phyloP scores from a whole-genome alignment of 2,888 invertebrate genomes.

The Scaptomyza cyrtandrae region DNA sequence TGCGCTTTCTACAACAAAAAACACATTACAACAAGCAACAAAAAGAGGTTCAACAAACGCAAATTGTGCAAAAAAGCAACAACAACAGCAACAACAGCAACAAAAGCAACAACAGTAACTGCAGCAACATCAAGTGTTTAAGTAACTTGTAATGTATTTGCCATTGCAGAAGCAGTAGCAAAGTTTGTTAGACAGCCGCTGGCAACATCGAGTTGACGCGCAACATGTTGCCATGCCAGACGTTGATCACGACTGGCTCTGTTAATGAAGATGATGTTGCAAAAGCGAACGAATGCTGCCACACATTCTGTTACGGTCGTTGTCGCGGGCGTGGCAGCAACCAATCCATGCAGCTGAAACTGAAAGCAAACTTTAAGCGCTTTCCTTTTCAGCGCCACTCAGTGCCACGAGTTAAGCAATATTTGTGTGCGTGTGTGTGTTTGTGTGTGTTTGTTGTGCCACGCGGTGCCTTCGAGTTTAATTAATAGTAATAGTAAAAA shows the following conservation, averaged over 20 bases:
- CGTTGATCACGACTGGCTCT: constrained; percentile 35
- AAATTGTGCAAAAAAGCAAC: constrained; percentile 67
- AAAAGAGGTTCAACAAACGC: constrained; percentile 76
- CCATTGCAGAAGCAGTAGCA: constrained; percentile 57
- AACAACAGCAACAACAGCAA: constrained; percentile 32
- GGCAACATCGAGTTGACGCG: constrained; percentile 45
- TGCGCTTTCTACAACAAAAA: constrained; percentile 73
- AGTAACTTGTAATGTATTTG: constrained; percentile 77
- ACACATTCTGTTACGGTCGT: constrained; percentile 54
- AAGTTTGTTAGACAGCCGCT: constrained; percentile 32
- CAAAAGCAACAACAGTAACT: constrained; percentile 29
- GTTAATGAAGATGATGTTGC: constrained; percentile 78
- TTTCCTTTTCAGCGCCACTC: constrained; percentile 62
- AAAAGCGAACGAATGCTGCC: constrained; percentile 44
- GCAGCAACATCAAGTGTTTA: constrained; percentile 59
- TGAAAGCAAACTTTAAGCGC: constrained; percentile 58
- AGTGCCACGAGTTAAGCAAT: too few relatives aligned
- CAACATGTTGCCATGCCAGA: constrained; percentile 57
- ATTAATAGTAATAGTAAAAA: constrained; percentile 29
- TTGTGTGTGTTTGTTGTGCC: background rate
- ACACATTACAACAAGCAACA: constrained; percentile 58
- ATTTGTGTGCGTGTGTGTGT: too few relatives aligned
- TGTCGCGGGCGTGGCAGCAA: constrained; percentile 63
- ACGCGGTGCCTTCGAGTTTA: constrained; percentile 41
- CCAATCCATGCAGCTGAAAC: constrained; percentile 42